These are phyloP conservation scores for Scaptomyza parva DNA, from an alignment of 2,888 invertebrate genomes.

Conservation along the genomic window DNA sequence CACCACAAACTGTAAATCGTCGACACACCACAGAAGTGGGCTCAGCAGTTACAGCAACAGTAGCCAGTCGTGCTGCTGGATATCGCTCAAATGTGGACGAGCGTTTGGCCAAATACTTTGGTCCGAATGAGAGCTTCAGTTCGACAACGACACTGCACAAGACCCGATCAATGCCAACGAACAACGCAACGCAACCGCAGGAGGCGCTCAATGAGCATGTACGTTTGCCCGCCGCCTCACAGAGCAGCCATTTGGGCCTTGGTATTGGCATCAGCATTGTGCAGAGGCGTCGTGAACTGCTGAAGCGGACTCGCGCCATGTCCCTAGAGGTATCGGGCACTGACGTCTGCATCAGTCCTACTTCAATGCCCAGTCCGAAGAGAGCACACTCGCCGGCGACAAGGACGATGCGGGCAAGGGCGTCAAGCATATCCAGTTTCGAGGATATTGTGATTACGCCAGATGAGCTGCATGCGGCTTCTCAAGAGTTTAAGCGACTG, in stretches of 20 bases:
- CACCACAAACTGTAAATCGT: slow-evolving; percentile 37
- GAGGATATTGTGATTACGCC: slow-evolving; percentile 82
- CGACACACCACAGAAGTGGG: slow-evolving; percentile 63
- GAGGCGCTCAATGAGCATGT: slow-evolving; percentile 71
- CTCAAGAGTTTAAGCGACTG: slow-evolving; percentile 80
- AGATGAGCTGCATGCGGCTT: slow-evolving; percentile 78
- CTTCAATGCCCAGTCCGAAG: slow-evolving; percentile 56
- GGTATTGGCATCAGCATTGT: slow-evolving; percentile 13
- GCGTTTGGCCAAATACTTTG: slow-evolving; percentile 83
- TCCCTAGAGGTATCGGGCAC: slow-evolving; percentile 60
- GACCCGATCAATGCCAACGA: slow-evolving; percentile 27
- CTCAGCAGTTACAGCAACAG: slow-evolving; percentile 18
- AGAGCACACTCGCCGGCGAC: slow-evolving; percentile 60
- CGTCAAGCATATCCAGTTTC: slow-evolving; percentile 42
- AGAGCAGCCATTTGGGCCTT: background rate
- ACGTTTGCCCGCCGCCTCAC: slow-evolving; percentile 45
- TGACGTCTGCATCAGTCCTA: slow-evolving; percentile 43
- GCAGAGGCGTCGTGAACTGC: slow-evolving; percentile 71
- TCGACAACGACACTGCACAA: slow-evolving; percentile 37
- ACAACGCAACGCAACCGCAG: slow-evolving; percentile 5
- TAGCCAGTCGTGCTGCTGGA: background rate
- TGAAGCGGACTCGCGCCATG: slow-evolving; percentile 78
- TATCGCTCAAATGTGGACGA: slow-evolving; percentile 58
- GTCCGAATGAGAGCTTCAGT: slow-evolving; percentile 49
- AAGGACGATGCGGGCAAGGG: slow-evolving; percentile 10